Conservation (phyloP, 2,888 invertebrate species). For the Mythimna vitellina region DNA sequence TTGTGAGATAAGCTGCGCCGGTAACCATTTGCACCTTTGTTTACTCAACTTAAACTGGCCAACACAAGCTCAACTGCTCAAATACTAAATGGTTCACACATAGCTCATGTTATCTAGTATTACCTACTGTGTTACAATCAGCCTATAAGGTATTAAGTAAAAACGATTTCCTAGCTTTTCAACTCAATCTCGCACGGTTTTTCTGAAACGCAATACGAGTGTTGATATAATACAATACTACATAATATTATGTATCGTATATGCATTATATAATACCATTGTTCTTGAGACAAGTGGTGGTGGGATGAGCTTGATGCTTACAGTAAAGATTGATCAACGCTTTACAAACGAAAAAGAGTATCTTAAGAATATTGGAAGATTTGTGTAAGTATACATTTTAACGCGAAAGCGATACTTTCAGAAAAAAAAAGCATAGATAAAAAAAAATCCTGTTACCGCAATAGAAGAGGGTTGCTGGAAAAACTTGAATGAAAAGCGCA, state of each 20-base stretch:
- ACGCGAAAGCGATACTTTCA: neutral
- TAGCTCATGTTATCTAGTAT: constrained; percentile 47
- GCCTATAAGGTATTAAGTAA: constrained; percentile 26
- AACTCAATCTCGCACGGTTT: constrained; percentile 41
- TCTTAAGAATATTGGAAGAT: neutral
- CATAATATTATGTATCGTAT: constrained; percentile 28
- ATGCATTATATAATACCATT: constrained; percentile 38
- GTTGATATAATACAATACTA: constrained; percentile 19
- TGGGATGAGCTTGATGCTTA: neutral
- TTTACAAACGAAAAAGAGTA: neutral
- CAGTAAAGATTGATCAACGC: neutral
- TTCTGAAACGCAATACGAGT: constrained; percentile 25
- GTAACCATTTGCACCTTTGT: constrained; percentile 67
- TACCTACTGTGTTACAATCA: constrained; percentile 18
- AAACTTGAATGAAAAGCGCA: neutral
- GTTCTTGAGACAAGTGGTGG: constrained; percentile 16
- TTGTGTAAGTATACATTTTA: neutral
- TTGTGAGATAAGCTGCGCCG: constrained; percentile 60
- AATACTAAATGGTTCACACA: constrained; percentile 63
- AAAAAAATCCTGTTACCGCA: too few relatives aligned
- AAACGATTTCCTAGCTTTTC: constrained; percentile 48
- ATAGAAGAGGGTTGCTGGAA: neutral
- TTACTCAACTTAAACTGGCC: constrained; percentile 63
- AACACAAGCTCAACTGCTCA: constrained; percentile 60
- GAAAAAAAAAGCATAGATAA: neutral